These are phyloP conservation scores for Drosophila arizonae DNA, from an alignment of 1,140 invertebrate genomes.

Conservation along the genomic window DNA sequence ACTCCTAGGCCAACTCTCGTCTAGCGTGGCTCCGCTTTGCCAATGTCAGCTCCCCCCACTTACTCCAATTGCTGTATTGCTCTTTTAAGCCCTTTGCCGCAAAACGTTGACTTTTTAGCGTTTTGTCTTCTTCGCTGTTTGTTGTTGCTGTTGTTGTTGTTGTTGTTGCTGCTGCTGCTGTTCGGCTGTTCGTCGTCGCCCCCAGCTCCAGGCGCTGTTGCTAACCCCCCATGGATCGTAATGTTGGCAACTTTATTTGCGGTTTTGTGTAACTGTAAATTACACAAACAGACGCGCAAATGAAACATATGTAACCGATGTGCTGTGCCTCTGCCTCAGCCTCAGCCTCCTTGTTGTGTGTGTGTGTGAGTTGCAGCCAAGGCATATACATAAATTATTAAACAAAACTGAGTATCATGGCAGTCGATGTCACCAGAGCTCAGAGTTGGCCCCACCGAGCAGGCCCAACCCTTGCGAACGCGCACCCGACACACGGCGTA, in stretches of 20 bases:
- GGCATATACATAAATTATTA: constrained; percentile 75
- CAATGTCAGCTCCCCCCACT: too few relatives aligned
- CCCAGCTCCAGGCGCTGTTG: not conserved
- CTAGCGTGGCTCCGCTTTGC: too few relatives aligned
- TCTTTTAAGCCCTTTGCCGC: constrained; percentile 55
- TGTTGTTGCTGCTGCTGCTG: constrained; percentile 4
- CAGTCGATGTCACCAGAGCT: constrained; percentile 71
- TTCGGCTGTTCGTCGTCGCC: not conserved
- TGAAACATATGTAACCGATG: constrained; percentile 74
- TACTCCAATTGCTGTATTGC: constrained; percentile 1
- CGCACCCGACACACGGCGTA: constrained; percentile 57
- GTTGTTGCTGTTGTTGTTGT: constrained; percentile 14
- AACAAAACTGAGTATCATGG: constrained; percentile 76
- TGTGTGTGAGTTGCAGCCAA: constrained; percentile 62
- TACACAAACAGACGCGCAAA: constrained; percentile 76
- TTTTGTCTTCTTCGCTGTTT: constrained; percentile 60
- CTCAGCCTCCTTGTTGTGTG: not conserved
- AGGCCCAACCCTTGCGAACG: not conserved
- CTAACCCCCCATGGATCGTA: constrained; percentile 42
- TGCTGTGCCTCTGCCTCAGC: not conserved
- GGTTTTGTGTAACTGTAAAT: constrained; percentile 78
- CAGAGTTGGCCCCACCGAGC: constrained; percentile 12
- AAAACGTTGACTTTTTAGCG: constrained; percentile 74
- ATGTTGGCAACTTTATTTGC: constrained; percentile 78
- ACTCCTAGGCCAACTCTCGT: not conserved